Evolutionary conservation across 2,888 invertebrate genomes (phyloP).

Genomic region (Lochmaea capreae): DNA sequence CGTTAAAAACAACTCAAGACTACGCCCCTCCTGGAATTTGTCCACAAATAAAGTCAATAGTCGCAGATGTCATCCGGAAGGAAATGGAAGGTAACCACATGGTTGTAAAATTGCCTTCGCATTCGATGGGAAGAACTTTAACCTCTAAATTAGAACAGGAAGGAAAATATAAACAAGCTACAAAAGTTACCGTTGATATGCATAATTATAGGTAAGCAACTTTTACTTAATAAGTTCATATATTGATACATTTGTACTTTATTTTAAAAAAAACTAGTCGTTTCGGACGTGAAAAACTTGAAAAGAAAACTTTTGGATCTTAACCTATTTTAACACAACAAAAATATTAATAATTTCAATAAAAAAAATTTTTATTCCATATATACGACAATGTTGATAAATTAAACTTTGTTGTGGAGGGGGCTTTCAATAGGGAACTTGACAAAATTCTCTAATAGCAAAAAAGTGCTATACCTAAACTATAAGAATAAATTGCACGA

Average conservation of each 20-base stretch:
- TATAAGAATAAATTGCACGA: too few relatives aligned
- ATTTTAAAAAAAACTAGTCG: too few relatives aligned
- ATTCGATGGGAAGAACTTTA: conserved; percentile 58
- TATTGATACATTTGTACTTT: neutral
- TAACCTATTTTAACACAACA: too few relatives aligned
- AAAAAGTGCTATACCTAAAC: too few relatives aligned
- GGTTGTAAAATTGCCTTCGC: conserved; percentile 61
- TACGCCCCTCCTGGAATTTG: conserved; percentile 79
- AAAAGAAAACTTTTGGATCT: too few relatives aligned
- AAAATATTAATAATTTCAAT: too few relatives aligned
- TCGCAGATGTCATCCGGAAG: conserved; percentile 70
- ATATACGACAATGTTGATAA: too few relatives aligned
- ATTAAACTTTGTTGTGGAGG: too few relatives aligned
- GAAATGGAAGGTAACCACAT: conserved; percentile 63
- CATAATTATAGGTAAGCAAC: conserved; percentile 60
- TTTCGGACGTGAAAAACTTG: too few relatives aligned
- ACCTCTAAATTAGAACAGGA: conserved; percentile 63
- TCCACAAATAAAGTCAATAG: conserved; percentile 77
- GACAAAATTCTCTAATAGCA: too few relatives aligned
- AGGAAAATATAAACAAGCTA: conserved; percentile 63
- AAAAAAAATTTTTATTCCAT: too few relatives aligned
- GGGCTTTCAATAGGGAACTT: too few relatives aligned
- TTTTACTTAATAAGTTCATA: neutral
- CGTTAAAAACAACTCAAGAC: conserved; percentile 79
- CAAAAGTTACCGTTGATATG: conserved; percentile 62